These are phyloP conservation scores for Ailuropoda melanoleuca DNA, from an alignment of 2,113 vertebrate species.

Conservation along the genomic window DNA sequence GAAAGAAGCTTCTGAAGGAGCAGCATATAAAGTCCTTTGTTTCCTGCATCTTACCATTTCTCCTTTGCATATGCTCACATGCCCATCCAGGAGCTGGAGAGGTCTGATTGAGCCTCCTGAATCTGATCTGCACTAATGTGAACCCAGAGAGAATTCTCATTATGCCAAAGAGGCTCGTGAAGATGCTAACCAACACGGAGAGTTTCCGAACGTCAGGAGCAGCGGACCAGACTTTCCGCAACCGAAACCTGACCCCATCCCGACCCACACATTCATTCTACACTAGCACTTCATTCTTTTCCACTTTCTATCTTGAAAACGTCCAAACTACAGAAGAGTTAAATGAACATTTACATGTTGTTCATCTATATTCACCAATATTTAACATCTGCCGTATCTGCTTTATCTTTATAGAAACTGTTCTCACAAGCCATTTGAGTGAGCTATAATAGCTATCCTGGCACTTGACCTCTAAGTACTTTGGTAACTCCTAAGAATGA, in stretches of 20 bases:
- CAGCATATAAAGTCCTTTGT: background rate
- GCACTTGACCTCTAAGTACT: background rate
- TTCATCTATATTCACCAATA: background rate
- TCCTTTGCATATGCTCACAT: background rate
- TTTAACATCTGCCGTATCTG: background rate
- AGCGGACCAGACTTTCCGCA: background rate
- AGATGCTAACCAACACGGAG: background rate
- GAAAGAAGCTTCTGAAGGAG: background rate
- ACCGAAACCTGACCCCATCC: accelerated
- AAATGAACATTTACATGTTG: background rate
- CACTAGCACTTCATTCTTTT: background rate
- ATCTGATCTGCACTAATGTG: background rate
- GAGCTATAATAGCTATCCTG: background rate
- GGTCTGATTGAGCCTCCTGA: background rate
- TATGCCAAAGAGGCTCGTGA: background rate
- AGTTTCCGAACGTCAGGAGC: background rate
- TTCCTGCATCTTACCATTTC: too few relatives aligned
- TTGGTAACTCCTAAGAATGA: background rate
- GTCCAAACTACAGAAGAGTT: background rate
- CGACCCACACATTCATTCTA: background rate
- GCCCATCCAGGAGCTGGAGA: background rate
- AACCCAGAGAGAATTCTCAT: background rate
- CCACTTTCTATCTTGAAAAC: background rate
- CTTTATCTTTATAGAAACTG: background rate
- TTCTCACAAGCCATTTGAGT: background rate